Conservation (phyloP, 2,113 vertebrate species). For the Stigmatopora nigra region DNA sequence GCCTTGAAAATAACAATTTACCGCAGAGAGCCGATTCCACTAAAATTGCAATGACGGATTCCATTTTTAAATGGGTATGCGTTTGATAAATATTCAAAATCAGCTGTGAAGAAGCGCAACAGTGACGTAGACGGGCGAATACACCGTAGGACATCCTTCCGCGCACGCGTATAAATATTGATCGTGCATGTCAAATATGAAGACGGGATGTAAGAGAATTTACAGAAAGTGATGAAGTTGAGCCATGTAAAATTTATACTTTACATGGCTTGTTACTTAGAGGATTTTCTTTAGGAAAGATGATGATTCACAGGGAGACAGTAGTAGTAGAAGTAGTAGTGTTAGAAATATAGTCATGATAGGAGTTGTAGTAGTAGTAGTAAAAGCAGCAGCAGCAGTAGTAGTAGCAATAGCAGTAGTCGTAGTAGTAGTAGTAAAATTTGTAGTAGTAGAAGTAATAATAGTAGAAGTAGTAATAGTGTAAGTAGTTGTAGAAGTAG, state of each 20-base stretch:
- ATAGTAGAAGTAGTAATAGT: too few species aligned
- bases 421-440: too few species aligned
- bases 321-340: too few species aligned
- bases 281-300: not conserved
- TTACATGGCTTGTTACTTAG: conserved; percentile 15
- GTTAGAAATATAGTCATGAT: too few species aligned
- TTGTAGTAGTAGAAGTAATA: too few species aligned
- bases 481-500: too few species aligned
- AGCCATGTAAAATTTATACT: conserved; percentile 34
- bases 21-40: conserved; percentile 35
- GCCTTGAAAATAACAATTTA: conserved; percentile 53
- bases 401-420: too few species aligned
- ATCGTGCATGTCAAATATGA: conserved; percentile 36
- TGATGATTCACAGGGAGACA: not conserved
- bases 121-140: not conserved
- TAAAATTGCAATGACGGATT: conserved; percentile 56
- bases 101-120: conserved; percentile 34
- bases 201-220: conserved; percentile 28
- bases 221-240: conserved; percentile 20
- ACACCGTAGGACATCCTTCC: conserved; percentile 14
- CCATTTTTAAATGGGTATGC: conserved; percentile 50
- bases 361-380: too few species aligned
- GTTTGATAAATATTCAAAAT: conserved; percentile 50
- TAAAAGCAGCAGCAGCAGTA: too few species aligned
- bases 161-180: conserved; percentile 36